Base-by-base conservation (phyloP, 2,797 vertebrate genomes). In the Eptatretus atami region DNA sequence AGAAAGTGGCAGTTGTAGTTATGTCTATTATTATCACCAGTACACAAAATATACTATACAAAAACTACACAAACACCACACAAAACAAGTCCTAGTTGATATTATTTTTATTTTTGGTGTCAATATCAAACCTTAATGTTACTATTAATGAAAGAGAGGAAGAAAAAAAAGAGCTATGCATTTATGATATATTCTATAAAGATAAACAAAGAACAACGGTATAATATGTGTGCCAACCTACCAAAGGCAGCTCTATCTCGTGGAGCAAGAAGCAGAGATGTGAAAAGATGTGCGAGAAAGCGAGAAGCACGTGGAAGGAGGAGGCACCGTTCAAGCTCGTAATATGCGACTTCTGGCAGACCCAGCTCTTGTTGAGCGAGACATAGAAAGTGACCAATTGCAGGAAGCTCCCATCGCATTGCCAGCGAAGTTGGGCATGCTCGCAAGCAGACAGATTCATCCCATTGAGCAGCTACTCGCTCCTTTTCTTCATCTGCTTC, bases 321-420 rank as follows among this genome's bases (percentile, higher is more conserved):
- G 72, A 98, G 79, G 73, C 90, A 93, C 63, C 86, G 84, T 72
- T 96, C 90, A 68, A 98, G 75, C 73, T 98, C 90, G 64, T 82
- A 95, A 76, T 86, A 98, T 44, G 95, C 77, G 66, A 96, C 84
- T 77, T 98, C 92, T 13, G 90, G 92, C 66, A 98, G 82, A 73
- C 87, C 85, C 66, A 98, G 80, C 67, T 83, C 84, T 66, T 80
- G 78, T 69, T 96, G 88, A 63, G 92, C 87, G 71, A 98, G 80
- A 73, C 88, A 96, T 69, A 98, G 82, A 69, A 96, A 96, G 75
- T 98, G 92, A 9, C 88, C 90, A 63, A 98, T 83, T 66, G 92
- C 86, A 69, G 92, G 90, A 67, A 98, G 82, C 73, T 98, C 92
- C 92, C 92, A 98, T 74, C 87, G 78, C 54, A 77, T 83, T 70